Evolutionary conservation across 2,113 vertebrate species (phyloP).

Genomic region (Gambusia holbrooki): DNA sequence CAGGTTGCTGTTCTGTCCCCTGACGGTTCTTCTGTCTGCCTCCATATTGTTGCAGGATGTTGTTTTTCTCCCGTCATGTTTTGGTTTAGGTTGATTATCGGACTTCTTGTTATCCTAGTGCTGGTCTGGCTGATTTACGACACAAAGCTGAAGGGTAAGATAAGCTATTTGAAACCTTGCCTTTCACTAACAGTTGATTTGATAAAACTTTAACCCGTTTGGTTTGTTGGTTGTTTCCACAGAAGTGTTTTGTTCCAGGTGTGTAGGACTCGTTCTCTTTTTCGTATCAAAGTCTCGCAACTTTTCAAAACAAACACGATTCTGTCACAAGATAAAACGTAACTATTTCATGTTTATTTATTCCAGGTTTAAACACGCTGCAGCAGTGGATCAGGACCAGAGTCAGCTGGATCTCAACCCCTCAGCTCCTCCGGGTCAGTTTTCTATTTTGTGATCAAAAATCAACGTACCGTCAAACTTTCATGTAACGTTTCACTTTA

Average conservation of each 20-base stretch:
- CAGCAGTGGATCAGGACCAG: background rate
- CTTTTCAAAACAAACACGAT: background rate
- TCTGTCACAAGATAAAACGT: background rate
- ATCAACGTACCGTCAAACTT: background rate
- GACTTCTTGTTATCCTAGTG: slow-evolving; percentile 1
- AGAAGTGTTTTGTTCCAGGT: slow-evolving; percentile 5
- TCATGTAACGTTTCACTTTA: background rate
- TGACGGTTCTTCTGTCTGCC: background rate
- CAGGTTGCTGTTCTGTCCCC: no score
- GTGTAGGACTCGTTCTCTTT: background rate
- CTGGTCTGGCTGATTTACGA: slow-evolving; percentile 3
- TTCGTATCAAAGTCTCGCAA: background rate
- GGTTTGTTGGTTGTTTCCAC: background rate
- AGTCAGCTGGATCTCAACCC: background rate
- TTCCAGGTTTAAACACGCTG: background rate
- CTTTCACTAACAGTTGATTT: background rate
- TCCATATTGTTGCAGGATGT: background rate
- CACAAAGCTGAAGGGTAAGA: slow-evolving; percentile 37
- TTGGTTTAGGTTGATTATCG: background rate
- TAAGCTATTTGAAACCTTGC: no score
- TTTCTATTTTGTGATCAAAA: background rate
- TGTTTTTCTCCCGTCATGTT: background rate
- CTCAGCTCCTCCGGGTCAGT: background rate
- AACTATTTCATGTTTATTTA: background rate
- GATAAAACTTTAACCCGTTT: background rate